Evolutionary conservation across 37 sponge, comb jelly and placozoan genomes (phyloP), one percentile per base, ranked within the genome.

Genomic region (Oscarella lobularis): DNA sequence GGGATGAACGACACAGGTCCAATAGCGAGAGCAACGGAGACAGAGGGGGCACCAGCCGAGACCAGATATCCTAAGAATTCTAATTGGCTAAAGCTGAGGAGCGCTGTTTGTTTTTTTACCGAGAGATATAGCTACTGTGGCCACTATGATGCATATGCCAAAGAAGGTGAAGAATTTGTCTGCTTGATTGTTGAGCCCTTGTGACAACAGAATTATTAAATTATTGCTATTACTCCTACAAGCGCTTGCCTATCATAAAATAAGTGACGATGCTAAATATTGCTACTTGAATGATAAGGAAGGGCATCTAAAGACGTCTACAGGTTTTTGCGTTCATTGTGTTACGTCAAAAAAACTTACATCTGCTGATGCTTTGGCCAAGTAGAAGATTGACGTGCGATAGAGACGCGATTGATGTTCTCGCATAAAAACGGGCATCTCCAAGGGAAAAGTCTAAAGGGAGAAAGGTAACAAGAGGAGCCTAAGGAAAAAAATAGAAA

Each of bases 1-100:
- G 71, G 71, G 6, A 68, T 14, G 6, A 68, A 34, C 35, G 29
- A 5, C 29, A 68, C 71, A 14, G 71, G 71, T 5, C 29, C 31
- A 4, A 68, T 5, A 29, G 71, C 71, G 4, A 68, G 33, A 4
- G 71, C 71, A 4, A 68, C 71, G 4, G 71, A 20, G 5, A 68
- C 60, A 48, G 60, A 27, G 60, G 60, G 9, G 60, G 60, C 60
- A 20, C 14, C 60, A 68, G 71, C 71, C 31, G 71, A 68, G 6
- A 68, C 33, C 5, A 20, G 5, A 14, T 68, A 68, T 20, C 60
- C 60, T 48, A 20, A 20, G 20, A 9, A 48, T 48, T n/a, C n/a
- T n/a, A n/a, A n/a, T n/a, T n/a, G n/a, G n/a, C n/a, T n/a, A n/a
- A n/a, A n/a, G n/a, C n/a, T n/a, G n/a, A n/a, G n/a, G n/a, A n/a